These are phyloP conservation scores for Schizopygopsis malacanthus DNA, from an alignment of 2,797 vertebrate genomes.

Conservation along the genomic window DNA sequence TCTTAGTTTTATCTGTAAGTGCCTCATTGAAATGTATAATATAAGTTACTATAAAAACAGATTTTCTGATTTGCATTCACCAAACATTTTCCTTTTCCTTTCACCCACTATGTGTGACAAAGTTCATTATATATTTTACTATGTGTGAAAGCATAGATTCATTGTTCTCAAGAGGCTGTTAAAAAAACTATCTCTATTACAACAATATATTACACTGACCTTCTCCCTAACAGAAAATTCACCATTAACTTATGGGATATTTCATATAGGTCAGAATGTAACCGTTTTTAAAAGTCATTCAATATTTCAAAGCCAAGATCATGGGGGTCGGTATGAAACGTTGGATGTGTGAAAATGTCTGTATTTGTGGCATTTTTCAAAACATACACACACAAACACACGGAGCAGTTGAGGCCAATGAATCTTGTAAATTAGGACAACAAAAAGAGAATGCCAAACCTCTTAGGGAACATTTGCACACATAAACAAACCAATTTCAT, in stretches of 20 bases:
- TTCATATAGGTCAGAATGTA: constrained; percentile 34
- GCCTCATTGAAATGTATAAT: constrained; percentile 3
- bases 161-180: constrained; percentile 31
- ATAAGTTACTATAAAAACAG: not conserved
- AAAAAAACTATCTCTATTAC: constrained; percentile 20
- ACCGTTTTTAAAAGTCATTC: constrained; percentile 35
- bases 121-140: constrained; percentile 16
- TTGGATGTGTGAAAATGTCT: constrained; percentile 4
- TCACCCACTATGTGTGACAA: not conserved
- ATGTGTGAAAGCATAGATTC: constrained; percentile 8
- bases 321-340: not conserved
- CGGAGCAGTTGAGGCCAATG: not conserved
- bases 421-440: constrained; percentile 29
- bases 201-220: constrained; percentile 38
- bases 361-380: not conserved
- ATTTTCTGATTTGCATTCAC: constrained; percentile 11
- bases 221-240: constrained; percentile 45
- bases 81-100: constrained; percentile 8
- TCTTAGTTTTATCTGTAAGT: not conserved
- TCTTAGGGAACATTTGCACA: constrained; percentile 35
- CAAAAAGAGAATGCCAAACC: constrained; percentile 32
- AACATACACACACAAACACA: not conserved
- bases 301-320: constrained; percentile 30
- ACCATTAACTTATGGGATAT: constrained; percentile 32
- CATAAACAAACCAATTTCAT: constrained; percentile 27